Evolutionary conservation across 2,888 invertebrate genomes (phyloP).

Genomic region (Himalopsyche kuldschensis): DNA sequence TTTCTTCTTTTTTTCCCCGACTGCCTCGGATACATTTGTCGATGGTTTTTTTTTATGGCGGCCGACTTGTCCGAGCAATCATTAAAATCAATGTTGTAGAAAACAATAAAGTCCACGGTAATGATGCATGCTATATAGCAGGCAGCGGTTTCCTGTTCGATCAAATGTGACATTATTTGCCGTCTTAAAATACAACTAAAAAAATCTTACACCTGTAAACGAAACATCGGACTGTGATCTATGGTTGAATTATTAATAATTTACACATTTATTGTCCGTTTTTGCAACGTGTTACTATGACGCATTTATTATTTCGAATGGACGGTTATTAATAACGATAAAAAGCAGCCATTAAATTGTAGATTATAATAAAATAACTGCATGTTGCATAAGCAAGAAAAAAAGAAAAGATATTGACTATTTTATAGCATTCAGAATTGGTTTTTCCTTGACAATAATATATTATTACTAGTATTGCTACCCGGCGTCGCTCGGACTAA

Average conservation of each 20-base stretch:
- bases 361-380: no score
- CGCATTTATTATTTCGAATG: no score
- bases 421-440: no score
- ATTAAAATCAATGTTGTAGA: constrained; percentile 31
- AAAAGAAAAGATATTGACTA: no score
- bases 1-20: neutral
- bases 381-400: no score
- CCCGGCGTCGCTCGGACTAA: no score
- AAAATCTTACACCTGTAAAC: neutral
- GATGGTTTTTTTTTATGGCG: constrained; percentile 17
- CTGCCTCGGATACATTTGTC: constrained; percentile 12
- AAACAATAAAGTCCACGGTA: constrained; percentile 25
- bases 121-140: constrained; percentile 30
- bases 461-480: no score
- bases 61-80: neutral
- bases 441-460: no score
- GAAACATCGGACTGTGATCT: neutral
- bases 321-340: no score
- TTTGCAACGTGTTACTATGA: neutral
- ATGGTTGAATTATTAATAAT: neutral
- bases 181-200: neutral
- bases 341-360: no score
- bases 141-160: constrained; percentile 19
- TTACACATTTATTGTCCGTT: neutral
- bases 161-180: constrained; percentile 17